Base-by-base conservation (phyloP, 2,797 vertebrate species). In the Melanotaenia boesemani region DNA sequence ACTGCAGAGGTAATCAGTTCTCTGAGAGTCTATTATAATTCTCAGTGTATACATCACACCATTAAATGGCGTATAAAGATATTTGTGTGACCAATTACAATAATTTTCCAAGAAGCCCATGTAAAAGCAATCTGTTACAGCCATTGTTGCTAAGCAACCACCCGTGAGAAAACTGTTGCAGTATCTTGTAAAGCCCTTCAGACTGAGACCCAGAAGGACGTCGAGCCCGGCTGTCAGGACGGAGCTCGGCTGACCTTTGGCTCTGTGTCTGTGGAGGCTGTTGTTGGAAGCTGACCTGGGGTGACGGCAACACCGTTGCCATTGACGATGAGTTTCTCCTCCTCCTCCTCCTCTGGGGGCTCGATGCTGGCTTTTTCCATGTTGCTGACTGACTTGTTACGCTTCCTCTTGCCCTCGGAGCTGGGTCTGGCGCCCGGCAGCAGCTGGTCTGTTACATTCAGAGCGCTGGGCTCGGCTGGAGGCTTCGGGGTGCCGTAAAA, bases 401-500 rank as follows among this genome's bases (percentile, higher is more conserved):
- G 96, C 88, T 96, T 98, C 77, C 98, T 95, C 89, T 99, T 99
- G 88, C 97, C 97, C 94, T 97, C 96, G 64, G 97, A 94, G 86
- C 97, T 97, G 85, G 97, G 97, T 92, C 96, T 96, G 90, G 96
- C 96, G 80, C 98, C 98, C 64, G 98, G 97, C 86, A 98, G 94
- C 91, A 98, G 96, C 94, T 97, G 96, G 83, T 98, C 98, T 72
- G 96, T 98, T 93, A 98, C 97, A 98, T 98, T 97, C 93, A 97
- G 89, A 24, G 96, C 93, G 76, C 95, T 95, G 63, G 97, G 97
- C 91, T 99, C 97, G 50, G 96, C 96, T 28, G 96, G 96, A 86
- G 98, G 98, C 92, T 99, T 99, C 0, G 98, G 98, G 16, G 98
- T 99, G 74, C 98, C 98, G 95, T 99, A 99, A 87, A 97, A 98